These are phyloP conservation scores for Ataeniobius toweri DNA, from an alignment of 2,797 vertebrate genomes.

Conservation along the genomic window DNA sequence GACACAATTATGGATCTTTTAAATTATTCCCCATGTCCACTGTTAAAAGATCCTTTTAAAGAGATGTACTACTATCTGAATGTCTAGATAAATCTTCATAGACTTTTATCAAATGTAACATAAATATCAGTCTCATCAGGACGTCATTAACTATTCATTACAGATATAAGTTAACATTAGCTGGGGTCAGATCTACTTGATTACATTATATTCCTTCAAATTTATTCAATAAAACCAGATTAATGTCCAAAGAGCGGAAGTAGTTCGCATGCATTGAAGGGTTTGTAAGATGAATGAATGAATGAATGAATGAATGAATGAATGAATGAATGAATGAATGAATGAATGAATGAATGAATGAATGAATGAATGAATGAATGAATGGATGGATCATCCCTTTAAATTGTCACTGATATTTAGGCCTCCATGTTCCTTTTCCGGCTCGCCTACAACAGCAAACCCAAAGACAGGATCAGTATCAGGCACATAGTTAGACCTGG, in stretches of 20 bases:
- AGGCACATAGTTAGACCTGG: too few relatives aligned
- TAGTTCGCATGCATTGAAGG: neutral
- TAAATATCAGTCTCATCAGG: neutral
- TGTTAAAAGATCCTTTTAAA: neutral
- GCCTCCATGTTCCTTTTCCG: slow-evolving; percentile 24
- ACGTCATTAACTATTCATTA: neutral
- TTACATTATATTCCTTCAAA: neutral
- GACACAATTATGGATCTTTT: neutral
- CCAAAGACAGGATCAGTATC: neutral
- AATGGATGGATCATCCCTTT: slow-evolving; percentile 19
- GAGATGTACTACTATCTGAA: neutral
- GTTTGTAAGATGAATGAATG: neutral
- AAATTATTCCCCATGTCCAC: neutral
- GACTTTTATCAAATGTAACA: neutral
- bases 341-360: too few relatives aligned
- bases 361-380: slow-evolving; percentile 1
- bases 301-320: slow-evolving; percentile 1
- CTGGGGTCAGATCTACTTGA: neutral
- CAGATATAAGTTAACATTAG: neutral
- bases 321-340: slow-evolving; percentile 18
- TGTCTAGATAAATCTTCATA: neutral
- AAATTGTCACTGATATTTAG: slow-evolving; percentile 10
- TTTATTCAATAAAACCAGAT: neutral
- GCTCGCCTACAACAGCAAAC: neutral
- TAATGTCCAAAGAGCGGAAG: neutral